Conservation (phyloP, 2,888 invertebrate species). For the Sinodicranocentrus sp. region DNA sequence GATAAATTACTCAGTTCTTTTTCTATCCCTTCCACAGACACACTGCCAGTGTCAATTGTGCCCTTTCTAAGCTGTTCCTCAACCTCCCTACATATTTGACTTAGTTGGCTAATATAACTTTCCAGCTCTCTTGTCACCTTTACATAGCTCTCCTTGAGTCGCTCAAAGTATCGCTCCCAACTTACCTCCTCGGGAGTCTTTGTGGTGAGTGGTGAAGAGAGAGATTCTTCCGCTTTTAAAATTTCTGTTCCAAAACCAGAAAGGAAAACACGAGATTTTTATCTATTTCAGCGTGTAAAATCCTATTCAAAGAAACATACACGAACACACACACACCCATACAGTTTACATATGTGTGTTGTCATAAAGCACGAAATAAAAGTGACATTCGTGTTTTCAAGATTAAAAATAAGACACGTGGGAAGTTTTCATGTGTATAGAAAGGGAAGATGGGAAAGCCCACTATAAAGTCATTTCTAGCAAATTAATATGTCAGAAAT, state of each 20-base stretch:
- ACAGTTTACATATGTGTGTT: too few species aligned
- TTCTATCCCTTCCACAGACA: slow-evolving; percentile 38
- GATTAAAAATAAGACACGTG: too few species aligned
- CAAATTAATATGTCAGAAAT: too few species aligned
- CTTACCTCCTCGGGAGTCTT: slow-evolving; percentile 63
- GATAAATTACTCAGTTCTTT: slow-evolving; percentile 34
- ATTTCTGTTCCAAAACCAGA: slow-evolving; percentile 55
- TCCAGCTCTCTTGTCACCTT: slow-evolving; percentile 64
- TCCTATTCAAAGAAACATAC: too few species aligned
- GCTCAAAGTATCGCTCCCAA: slow-evolving; percentile 66
- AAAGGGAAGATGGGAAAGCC: too few species aligned
- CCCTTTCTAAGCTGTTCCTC: slow-evolving; percentile 29
- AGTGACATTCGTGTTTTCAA: too few species aligned
- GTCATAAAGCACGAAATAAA: too few species aligned
- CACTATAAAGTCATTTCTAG: too few species aligned
- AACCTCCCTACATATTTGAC: slow-evolving; percentile 35
- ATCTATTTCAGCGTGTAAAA: too few species aligned
- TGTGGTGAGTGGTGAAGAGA: slow-evolving; percentile 14
- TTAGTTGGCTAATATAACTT: slow-evolving; percentile 27
- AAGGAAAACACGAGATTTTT: too few species aligned
- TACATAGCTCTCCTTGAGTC: slow-evolving; percentile 69
- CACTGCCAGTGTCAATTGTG: neutral
- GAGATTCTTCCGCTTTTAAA: slow-evolving; percentile 49
- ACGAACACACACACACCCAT: too few species aligned
- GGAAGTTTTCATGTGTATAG: too few species aligned